Conservation (phyloP, 2,888 invertebrate species). For the Drosophila conformis region DNA sequence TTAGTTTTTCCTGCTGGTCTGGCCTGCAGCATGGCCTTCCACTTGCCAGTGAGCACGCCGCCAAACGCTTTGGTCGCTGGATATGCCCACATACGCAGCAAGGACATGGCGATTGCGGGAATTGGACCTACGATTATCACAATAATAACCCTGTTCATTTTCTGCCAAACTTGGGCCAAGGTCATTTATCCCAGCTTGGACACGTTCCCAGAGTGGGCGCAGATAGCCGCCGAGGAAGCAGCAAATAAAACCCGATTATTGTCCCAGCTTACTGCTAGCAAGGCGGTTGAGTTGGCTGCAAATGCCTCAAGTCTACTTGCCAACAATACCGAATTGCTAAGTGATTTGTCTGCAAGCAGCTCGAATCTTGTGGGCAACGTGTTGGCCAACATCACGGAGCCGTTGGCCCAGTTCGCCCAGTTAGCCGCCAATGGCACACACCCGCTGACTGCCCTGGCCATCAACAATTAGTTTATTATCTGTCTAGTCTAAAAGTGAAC, state of each 20-base stretch:
- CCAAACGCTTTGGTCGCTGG: slow-evolving; percentile 97
- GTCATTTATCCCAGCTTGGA: slow-evolving; percentile 88
- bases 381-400: slow-evolving; percentile 25
- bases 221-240: slow-evolving; percentile 31
- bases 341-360: slow-evolving; percentile 29
- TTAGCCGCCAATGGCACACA: slow-evolving; percentile 47
- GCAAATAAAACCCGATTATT: slow-evolving; percentile 24
- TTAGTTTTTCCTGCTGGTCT: slow-evolving; percentile 95
- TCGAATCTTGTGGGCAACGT: slow-evolving; percentile 27
- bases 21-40: slow-evolving; percentile 96
- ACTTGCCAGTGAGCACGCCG: slow-evolving; percentile 97
- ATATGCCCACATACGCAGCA: slow-evolving; percentile 91
- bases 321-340: slow-evolving; percentile 40
- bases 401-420: slow-evolving; percentile 5
- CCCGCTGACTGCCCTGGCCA: slow-evolving; percentile 25
- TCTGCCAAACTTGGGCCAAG: slow-evolving; percentile 91
- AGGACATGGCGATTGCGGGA: slow-evolving; percentile 92
- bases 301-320: slow-evolving; percentile 29
- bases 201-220: slow-evolving; percentile 89
- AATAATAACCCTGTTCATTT: slow-evolving; percentile 89
- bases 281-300: slow-evolving; percentile 26
- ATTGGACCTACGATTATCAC: slow-evolving; percentile 92
- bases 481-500: slow-evolving; percentile 43
- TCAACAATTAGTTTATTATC: slow-evolving; percentile 54
- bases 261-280: slow-evolving; percentile 21